Base-by-base conservation (phyloP, 2,113 vertebrate species). In the Okapia johnstoni region DNA sequence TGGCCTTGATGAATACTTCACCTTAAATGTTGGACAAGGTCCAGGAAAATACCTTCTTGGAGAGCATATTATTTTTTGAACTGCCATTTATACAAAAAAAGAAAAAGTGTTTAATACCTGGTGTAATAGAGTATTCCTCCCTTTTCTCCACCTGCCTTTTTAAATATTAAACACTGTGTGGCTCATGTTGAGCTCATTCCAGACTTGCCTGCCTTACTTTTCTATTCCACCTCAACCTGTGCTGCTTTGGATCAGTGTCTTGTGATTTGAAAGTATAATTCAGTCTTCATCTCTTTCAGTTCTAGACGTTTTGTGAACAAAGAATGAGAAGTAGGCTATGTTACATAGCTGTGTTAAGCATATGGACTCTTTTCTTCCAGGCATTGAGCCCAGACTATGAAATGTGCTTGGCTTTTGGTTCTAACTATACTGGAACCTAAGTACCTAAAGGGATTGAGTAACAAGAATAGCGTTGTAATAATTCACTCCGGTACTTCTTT, bases 221-320 rank as follows among this genome's bases (percentile, higher is more conserved):
- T 97, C 98, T 98, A 98, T 98, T 98, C 97, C 97, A 99, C 98
- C 97, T 99, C 98, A 98, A 98, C 98, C 98, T 99, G 96, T 98
- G 97, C 97, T 98, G 97, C 97, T 97, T 98, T 98, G 97, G 97
- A 99, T 98, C 98, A 98, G 97, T 97, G 96, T 98, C 98, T 98
- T 98, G 97, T 98, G 98, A 99, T 99, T 99, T 99, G 97, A 99
- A 99, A 99, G 98, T 99, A 98, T 99, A 99, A 99, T 99, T 98
- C 96, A 94, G 97, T 97, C 98, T 98, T 98, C 98, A 98, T 99
- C 97, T 98, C 98, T 98, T 98, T 98, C 98, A 98, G 93, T 97
- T 97, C 96, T 98, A 99, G 98, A 99, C 98, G 98, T 99, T 99
- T 98, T 98, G 98, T 99, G 98, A 99, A 99, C 99, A 99, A 99